Conservation (phyloP, 37 sponge, comb jelly and placozoan genomes). For the Haliclona indistincta region DNA sequence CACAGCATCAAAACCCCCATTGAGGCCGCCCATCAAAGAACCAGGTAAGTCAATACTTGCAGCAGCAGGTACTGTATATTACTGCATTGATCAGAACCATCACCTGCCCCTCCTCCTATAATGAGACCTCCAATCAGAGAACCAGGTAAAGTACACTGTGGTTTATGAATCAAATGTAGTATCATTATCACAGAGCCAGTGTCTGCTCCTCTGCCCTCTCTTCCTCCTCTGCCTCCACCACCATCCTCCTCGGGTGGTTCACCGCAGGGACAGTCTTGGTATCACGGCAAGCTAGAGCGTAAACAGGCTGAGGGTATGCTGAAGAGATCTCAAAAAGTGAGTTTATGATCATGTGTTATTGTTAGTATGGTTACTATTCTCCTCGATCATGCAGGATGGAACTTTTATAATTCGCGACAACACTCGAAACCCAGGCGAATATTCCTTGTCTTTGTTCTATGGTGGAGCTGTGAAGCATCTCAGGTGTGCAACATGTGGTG, state of each 20-base stretch:
- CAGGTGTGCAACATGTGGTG: conserved; percentile 25
- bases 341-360: background rate
- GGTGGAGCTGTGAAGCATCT: conserved; percentile 54
- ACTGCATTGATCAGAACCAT: background rate
- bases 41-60: no score
- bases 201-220: background rate
- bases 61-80: background rate
- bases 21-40: background rate
- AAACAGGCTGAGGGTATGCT: conserved; percentile 50
- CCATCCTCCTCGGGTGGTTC: background rate
- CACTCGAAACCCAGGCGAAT: conserved; percentile 42
- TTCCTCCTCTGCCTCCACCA: conserved; percentile 5
- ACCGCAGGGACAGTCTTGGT: conserved; percentile 48
- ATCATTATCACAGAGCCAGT: background rate
- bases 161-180: background rate
- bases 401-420: conserved; percentile 70
- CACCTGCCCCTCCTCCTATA: conserved; percentile 2
- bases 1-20: no score
- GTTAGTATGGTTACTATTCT: background rate
- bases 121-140: background rate
- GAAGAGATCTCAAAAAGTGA: conserved; percentile 31
- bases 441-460: conserved; percentile 63
- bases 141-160: background rate
- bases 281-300: conserved; percentile 58
- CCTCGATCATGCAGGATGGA: conserved; percentile 76